A percentile compares a stretch with the other conserved stretches of the same genome.
phyloP scores from a whole-genome alignment of 2,888 invertebrate species.

The Vesta saturnalis region DNA sequence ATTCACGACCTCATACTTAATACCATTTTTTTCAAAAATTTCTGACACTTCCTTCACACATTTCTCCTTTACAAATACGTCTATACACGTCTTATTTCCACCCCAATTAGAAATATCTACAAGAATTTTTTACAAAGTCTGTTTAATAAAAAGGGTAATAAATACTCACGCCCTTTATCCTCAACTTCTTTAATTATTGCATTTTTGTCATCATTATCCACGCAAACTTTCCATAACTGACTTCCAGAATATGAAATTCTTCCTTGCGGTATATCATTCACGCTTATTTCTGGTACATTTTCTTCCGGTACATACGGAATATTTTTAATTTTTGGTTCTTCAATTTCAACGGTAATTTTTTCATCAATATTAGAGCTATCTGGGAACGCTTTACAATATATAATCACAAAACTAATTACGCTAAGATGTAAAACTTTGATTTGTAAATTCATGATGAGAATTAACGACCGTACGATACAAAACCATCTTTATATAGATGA shows the following conservation, averaged over 20 bases:
- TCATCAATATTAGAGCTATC: no score
- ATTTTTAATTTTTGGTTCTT: conserved; percentile 11
- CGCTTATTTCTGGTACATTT: neutral
- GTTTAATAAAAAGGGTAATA: neutral
- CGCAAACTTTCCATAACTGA: conserved; percentile 78
- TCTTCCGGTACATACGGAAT: conserved; percentile 14
- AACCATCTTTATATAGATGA: conserved; percentile 30
- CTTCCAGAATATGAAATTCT: conserved; percentile 76
- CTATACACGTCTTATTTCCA: conserved; percentile 70
- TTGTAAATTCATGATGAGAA: conserved; percentile 18
- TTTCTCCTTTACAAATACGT: conserved; percentile 76
- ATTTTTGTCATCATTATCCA: conserved; percentile 65
- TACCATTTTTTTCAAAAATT: conserved; percentile 69
- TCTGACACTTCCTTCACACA: conserved; percentile 72
- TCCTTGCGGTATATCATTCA: neutral
- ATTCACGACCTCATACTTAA: conserved; percentile 77
- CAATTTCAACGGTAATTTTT: conserved; percentile 6
- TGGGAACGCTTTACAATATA: conserved; percentile 4
- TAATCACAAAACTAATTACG: neutral
- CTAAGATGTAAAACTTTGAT: conserved; percentile 8
- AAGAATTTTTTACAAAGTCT: neutral
- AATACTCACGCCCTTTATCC: conserved; percentile 66
- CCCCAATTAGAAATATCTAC: conserved; percentile 50
- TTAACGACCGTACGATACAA: neutral
- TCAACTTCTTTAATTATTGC: conserved; percentile 66